Evolutionary conservation across 2,797 vertebrate species (phyloP).

Genomic region (Iguana delicatissima): DNA sequence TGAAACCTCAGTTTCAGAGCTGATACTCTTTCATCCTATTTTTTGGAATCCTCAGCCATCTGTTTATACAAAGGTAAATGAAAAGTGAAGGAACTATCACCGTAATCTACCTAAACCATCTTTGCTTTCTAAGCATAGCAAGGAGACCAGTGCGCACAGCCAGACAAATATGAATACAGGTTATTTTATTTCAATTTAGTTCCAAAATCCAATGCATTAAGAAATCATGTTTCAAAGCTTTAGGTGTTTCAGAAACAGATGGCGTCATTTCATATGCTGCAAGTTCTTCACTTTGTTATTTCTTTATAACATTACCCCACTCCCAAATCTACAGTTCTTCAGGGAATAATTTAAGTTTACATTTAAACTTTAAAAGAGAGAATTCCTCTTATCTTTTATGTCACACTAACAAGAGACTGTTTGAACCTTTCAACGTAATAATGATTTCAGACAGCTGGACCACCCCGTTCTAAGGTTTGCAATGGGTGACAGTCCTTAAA

Average conservation of each 20-base stretch:
- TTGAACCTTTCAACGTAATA: neutral
- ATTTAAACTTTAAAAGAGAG: neutral
- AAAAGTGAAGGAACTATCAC: neutral
- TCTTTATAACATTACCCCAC: neutral
- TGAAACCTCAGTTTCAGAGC: neutral
- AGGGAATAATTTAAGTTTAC: neutral
- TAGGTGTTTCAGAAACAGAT: neutral
- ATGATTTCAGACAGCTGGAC: neutral
- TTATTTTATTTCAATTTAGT: slow-evolving; percentile 6
- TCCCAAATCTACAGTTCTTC: neutral
- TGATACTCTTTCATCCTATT: too few species aligned
- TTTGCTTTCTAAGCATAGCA: neutral
- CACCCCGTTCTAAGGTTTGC: neutral
- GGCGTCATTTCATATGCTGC: neutral
- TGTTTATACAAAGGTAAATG: neutral
- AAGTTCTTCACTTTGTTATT: neutral
- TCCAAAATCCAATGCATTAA: neutral
- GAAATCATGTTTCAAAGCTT: neutral
- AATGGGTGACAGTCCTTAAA: neutral
- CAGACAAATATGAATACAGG: neutral
- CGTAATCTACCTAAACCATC: neutral
- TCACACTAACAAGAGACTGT: neutral
- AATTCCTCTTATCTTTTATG: neutral
- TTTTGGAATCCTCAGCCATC: neutral
- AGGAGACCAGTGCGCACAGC: neutral